Evolutionary conservation across 1,140 invertebrate species (phyloP).

Genomic region (Cydia pomonella): DNA sequence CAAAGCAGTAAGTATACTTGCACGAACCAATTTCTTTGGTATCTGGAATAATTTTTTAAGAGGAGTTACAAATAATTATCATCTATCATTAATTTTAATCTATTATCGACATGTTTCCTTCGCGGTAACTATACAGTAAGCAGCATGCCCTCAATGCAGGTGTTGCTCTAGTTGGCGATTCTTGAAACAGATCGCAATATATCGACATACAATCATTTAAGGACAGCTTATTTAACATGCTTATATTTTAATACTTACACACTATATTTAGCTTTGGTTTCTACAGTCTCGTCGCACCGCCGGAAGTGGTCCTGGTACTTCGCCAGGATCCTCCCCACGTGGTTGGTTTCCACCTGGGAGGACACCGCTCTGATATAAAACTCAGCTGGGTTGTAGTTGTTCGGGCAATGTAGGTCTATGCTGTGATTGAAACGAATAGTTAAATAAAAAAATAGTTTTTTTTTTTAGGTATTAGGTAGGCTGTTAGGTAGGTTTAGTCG

Average conservation of each 20-base stretch:
- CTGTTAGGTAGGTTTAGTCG: no score
- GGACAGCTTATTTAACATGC: no score
- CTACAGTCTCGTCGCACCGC: neutral
- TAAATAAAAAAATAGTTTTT: no score
- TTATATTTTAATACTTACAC: no score
- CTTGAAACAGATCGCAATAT: no score
- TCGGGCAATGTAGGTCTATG: conserved; percentile 79
- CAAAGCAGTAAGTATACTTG: conserved; percentile 66
- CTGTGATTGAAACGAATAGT: conserved; percentile 47
- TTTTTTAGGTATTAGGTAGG: no score
- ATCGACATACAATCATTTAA: no score
- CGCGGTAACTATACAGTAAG: no score
- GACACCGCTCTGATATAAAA: conserved; percentile 82
- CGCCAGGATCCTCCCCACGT: conserved; percentile 49
- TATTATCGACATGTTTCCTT: no score
- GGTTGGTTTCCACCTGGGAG: conserved; percentile 26
- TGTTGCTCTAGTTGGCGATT: no score
- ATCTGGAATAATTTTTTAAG: conserved; percentile 44
- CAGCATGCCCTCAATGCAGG: no score
- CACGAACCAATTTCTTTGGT: conserved; percentile 62
- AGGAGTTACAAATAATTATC: neutral
- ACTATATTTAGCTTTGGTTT: neutral
- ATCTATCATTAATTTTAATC: no score
- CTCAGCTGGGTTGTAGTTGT: conserved; percentile 87
- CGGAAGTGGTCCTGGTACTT: conserved; percentile 42